Evolutionary conservation across 2,888 invertebrate genomes (phyloP).

Genomic region (Eupithecia subumbrata): DNA sequence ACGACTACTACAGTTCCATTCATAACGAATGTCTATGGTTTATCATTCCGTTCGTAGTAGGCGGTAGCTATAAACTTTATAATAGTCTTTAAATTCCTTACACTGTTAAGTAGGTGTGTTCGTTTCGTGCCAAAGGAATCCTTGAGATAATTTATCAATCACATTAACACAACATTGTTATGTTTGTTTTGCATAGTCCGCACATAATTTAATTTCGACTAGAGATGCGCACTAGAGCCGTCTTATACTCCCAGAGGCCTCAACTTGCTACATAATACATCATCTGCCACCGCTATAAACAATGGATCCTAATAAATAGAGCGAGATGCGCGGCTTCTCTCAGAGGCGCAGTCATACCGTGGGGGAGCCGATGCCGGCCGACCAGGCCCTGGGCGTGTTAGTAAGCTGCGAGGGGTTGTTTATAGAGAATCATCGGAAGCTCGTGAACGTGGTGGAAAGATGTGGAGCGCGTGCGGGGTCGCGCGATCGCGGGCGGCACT

Average conservation of each 20-base stretch:
- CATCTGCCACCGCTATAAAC: conserved; percentile 46
- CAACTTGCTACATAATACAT: conserved; percentile 40
- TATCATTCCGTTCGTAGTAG: conserved; percentile 7
- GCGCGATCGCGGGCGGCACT: conserved; percentile 80
- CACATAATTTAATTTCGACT: conserved; percentile 31
- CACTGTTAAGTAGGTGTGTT: not conserved
- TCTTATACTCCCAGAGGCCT: conserved; percentile 28
- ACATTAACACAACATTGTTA: conserved; percentile 27
- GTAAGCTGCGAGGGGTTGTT: conserved; percentile 55
- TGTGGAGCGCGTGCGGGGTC: conserved; percentile 72
- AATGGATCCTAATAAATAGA: conserved; percentile 55
- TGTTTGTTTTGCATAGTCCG: conserved; percentile 24
- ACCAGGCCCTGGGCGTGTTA: conserved; percentile 41
- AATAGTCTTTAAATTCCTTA: not conserved
- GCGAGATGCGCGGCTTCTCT: conserved; percentile 46
- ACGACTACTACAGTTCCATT: conserved; percentile 9
- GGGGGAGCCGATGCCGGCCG: conserved; percentile 50
- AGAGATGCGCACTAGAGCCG: conserved; percentile 26
- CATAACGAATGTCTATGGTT: conserved; percentile 1
- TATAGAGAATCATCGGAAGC: conserved; percentile 74
- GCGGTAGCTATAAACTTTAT: not conserved
- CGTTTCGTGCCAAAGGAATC: not conserved
- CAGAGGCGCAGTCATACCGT: conserved; percentile 49
- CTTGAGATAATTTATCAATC: conserved; percentile 29
- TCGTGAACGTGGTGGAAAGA: conserved; percentile 69